Evolutionary conservation across 2,797 vertebrate genomes (phyloP).

Genomic region (Menidia menidia): DNA sequence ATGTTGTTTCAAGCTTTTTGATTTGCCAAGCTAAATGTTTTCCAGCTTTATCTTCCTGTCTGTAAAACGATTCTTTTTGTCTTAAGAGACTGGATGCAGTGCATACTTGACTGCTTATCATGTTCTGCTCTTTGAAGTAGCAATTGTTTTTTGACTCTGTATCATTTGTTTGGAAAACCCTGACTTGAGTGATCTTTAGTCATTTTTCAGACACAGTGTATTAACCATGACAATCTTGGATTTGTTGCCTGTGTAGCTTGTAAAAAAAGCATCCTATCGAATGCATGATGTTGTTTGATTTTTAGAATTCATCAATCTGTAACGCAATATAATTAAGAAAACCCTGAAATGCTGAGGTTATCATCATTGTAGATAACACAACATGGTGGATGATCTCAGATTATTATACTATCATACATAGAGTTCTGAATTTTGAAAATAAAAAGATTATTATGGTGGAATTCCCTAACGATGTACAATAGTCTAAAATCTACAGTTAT

Average conservation of each 20-base stretch:
- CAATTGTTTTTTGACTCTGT: neutral
- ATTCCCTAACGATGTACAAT: no score
- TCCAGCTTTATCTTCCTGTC: constrained; percentile 1
- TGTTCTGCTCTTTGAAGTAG: neutral
- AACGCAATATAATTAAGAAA: neutral
- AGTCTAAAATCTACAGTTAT: no score
- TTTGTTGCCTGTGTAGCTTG: neutral
- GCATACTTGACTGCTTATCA: neutral
- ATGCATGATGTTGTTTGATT: neutral
- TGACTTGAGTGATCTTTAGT: neutral
- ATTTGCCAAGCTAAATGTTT: constrained; percentile 15
- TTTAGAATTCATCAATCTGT: neutral
- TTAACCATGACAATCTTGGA: neutral
- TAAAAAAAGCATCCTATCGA: neutral
- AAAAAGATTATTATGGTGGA: no score
- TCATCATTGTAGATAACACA: no score
- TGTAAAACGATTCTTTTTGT: neutral
- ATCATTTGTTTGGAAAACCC: constrained; percentile 3
- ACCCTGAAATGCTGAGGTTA: neutral
- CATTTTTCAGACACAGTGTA: neutral
- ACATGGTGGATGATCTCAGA: no score
- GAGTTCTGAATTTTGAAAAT: no score
- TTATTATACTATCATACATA: no score
- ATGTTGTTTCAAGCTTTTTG: constrained; percentile 2
- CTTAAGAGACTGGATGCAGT: constrained; percentile 11